Base-by-base conservation (phyloP, 2,113 vertebrate genomes). In the Dasyprocta punctata region DNA sequence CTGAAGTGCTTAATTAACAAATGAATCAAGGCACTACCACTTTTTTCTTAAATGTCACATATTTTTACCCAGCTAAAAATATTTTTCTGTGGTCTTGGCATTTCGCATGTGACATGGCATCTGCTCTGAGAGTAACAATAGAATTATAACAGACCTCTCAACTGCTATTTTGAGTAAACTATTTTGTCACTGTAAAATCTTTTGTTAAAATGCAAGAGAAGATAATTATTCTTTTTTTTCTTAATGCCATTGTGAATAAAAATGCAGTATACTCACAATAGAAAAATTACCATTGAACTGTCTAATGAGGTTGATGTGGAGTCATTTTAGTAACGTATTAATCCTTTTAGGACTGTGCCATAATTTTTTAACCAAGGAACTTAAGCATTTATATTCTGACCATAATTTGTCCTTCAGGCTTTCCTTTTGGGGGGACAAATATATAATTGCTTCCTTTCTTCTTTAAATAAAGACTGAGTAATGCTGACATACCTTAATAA, bases 381-480 rank as follows among this genome's bases (percentile, higher is more conserved):
- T 97, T 97, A 95, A 94, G 92, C 92, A 95, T 94, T 96, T 84
- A 33, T 97, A 47, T 87, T 96, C 96, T 97, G 90, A 97, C 1
- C 0, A 97, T 95, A 96, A 73, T 54, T 90, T 71, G 77, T 90
- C 96, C 93, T 91, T 92, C 75, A 89, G 78, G 92, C 96, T 97
- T 98, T 93, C 94, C 94, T 97, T 98, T 98, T 92, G 95, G 96
- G 86, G n/a, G 90, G 86, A 92, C 92, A 98, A 98, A 97, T 97
- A 97, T 81, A 97, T 90, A 97, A 96, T 97, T 85, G 90, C 85
- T 98, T 98, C 94, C 95, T 98, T 94, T 94, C 86, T 92, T 97
- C 88, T 97, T 98, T 96, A 98, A 98, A 97, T 95, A 98, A 98
- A 98, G 97, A 98, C 88, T 95, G 98, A 98, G 84, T 97, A 98